Conservation (phyloP, 2,888 invertebrate genomes). For the Andrena camellia region DNA sequence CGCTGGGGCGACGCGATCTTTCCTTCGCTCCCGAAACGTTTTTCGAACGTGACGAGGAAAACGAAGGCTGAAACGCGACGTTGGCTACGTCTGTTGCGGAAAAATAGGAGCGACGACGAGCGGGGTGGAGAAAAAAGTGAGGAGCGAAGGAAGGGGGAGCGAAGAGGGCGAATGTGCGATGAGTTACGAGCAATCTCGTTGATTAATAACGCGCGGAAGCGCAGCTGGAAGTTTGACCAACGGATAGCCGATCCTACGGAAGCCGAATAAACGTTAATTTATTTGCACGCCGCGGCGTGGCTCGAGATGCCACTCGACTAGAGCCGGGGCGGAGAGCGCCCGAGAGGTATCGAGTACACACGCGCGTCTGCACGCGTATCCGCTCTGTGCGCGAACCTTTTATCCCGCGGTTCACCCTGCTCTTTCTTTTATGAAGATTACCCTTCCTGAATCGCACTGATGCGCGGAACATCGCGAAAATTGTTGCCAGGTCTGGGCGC, state of each 20-base stretch:
- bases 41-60: constrained; percentile 23
- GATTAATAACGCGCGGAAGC: constrained; percentile 72
- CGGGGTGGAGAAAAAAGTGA: constrained; percentile 22
- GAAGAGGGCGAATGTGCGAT: constrained; percentile 55
- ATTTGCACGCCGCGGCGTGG: constrained; percentile 50
- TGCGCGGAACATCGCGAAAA: constrained; percentile 44
- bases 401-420: constrained; percentile 43
- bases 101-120: constrained; percentile 28
- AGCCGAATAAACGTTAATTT: constrained; percentile 71
- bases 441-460: constrained; percentile 54
- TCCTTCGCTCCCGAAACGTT: constrained; percentile 14
- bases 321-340: background rate
- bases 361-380: background rate
- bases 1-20: background rate
- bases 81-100: background rate
- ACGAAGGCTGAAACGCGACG: constrained; percentile 12
- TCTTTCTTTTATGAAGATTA: constrained; percentile 69
- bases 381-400: constrained; percentile 36
- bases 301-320: background rate
- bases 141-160: background rate
- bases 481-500: constrained; percentile 37
- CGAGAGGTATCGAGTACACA: constrained; percentile 2
- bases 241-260: constrained; percentile 55
- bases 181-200: constrained; percentile 62
- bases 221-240: constrained; percentile 69